Base-by-base conservation (phyloP, 1,140 invertebrate genomes). In the Zophobas morio region DNA sequence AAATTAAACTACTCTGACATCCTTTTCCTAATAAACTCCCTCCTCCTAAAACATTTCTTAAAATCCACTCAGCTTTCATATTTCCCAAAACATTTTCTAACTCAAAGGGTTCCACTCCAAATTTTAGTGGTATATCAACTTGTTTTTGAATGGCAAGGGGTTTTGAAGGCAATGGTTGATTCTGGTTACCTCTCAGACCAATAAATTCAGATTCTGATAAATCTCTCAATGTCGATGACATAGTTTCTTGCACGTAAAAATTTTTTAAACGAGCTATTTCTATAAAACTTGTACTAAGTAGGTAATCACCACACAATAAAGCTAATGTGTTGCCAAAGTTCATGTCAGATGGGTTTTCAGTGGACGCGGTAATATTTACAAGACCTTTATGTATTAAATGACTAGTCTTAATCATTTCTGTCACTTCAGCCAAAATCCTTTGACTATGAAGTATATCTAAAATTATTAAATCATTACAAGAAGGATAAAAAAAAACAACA, bases 361-460 rank as follows among this genome's bases (percentile, higher is more conserved):
- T 83, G 20, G 81, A 73, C 5, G 74, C 34, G 8, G 82, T 51
- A 35, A 85, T 77, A 73, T 84, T 85, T 51, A 85, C 51, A 46
- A 86, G 49, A 81, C 94, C 94, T 87, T 97, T 96, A 86, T 99
- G 98, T 32, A 99, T 94, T 51, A 99, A 88, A 86, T 98, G 95
- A 72, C 96, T 96, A 6, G 96, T 98, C 71, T 98, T 92, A 77
- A 99, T 98, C 97, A 99, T 99, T 89, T 99, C 98, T 0, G 96
- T 96, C 8, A 99, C 94, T 88, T 99, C 96, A 0, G 97, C 96
- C 56, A 99, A 88, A 20, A 93, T 93, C 78, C 95, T 89, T 88
- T 99, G 97, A 82, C 94, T 94, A 80, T 95, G 92, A 51, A 95
- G 74, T 76, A 86, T 84, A 57, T 84, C 83, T 84, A 47, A 1